Base-by-base conservation (phyloP, 2,888 invertebrate species). In the Polydrusus pterygomalis region DNA sequence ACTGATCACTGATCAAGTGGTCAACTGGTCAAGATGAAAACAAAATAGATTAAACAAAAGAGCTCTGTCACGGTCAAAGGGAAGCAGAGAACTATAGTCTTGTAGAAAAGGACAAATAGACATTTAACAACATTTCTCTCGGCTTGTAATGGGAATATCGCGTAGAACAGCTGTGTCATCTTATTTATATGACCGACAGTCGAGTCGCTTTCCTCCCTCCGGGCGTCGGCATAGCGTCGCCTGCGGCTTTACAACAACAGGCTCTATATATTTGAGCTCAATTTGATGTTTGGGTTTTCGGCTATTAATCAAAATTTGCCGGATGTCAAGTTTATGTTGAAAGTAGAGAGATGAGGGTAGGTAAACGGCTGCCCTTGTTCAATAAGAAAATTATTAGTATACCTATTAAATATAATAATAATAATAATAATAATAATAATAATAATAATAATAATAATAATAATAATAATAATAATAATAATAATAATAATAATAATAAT, bases 151-250 rank as follows among this genome's bases (percentile, higher is more conserved):
- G 68, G 54, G 54, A 43, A 51, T 68, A 68, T 68, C 68, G 68
- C 20, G 54, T 25, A 43, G 40, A 68, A 34, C 82, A 82, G 80
- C 82, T 82, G 82, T 77, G 80, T 76, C 76, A 78, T 80, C 81
- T 82, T 82, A 81, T 82, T 82, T 82, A 82, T 82, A 80, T 74
- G 80, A 81, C 80, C 80, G 80, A 60, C 58, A 60, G 58, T 38
- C 38, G 38, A 60, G 58, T 38, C 1, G 38, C 38, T 38, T 60
- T 60, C 18, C 58, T 10, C 78, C 75, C 67, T 56, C 60, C 56
- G 75, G 73, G 77, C 76, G 72, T 74, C 74, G 77, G 51, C 60
- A 51, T 74, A 70, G 77, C 76, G 72, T 74, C 74, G 77, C 69
- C 71, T 51, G 64, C 70, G 67, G 78, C 17, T 65, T 45, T 51